Evolutionary conservation across 2,113 vertebrate genomes (phyloP), one percentile per base, ranked within the genome.

Genomic region (Cochlearius cochlearius): DNA sequence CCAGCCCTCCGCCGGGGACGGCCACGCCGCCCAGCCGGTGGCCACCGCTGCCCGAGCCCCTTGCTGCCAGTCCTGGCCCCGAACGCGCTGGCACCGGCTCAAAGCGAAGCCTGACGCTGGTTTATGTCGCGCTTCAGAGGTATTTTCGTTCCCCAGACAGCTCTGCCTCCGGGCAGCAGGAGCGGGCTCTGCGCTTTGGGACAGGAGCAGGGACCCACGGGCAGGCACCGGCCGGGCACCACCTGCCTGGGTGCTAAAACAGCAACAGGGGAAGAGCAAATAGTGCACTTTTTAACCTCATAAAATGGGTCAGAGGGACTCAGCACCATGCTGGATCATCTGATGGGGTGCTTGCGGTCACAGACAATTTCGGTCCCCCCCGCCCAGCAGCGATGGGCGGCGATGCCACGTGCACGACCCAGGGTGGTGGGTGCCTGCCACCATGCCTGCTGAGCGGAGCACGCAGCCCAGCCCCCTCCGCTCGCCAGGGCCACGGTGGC

Each of bases 61-160:
- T 7, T 2, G 15, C 4, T 12, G 6, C 72, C 66, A 0, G 20
- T 0, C 12, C 56, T 16, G 67, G 47, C 36, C 32, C 41, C 16
- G 1, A 62, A n/a, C 3, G 8, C 0, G 11, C 56, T 1, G 60
- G 5, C 22, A 60, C 12, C 19, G 1, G 21, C 81, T 20, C 74
- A 0, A 29, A 86, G 73, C 7, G 15, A 39, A 77, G 90, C 83
- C 59, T 20, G 49, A 14, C 6, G 12, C 50, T 3, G 66, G 1
- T 29, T 52, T 26, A 41, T 29, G 62, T 12, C 2, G 8, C 0
- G 45, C 26, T 45, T 17, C 45, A 9, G 59, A 32, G 16, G 39
- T 2, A 23, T 45, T 55, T 50, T 50, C 2, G 3, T 14, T 12
- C 17, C 29, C 0, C 6, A 9, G 43, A 21, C 3, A 22, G 50